Conservation (phyloP, 2,113 vertebrate genomes). For the Corydoras maculifer region DNA sequence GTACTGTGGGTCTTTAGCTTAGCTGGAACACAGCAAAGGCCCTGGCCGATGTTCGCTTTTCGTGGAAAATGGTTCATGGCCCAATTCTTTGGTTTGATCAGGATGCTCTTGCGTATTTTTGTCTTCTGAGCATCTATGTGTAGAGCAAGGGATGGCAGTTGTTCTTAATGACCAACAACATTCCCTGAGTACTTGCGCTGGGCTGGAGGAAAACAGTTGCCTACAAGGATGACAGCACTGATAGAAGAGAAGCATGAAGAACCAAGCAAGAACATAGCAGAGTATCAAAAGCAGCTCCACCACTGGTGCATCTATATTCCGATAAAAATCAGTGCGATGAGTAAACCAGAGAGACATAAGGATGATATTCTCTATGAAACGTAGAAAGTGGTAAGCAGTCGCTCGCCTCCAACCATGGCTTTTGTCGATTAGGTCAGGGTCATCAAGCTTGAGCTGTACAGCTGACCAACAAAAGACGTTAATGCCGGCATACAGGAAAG, state of each 20-base stretch:
- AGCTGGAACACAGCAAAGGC: constrained; percentile 61
- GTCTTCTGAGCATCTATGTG: constrained; percentile 30
- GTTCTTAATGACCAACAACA: constrained; percentile 72
- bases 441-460: constrained; percentile 83
- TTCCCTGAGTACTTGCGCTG: constrained; percentile 69
- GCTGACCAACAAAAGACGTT: constrained; percentile 99
- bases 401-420: constrained; percentile 86
- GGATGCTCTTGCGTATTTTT: constrained; percentile 54
- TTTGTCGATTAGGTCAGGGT: constrained; percentile 90
- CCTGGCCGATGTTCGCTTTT: constrained; percentile 56
- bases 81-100: constrained; percentile 39
- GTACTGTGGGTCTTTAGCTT: constrained; percentile 2
- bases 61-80: constrained; percentile 48
- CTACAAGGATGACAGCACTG: constrained; percentile 93
- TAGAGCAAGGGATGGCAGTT: constrained; percentile 45
- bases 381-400: constrained; percentile 80
- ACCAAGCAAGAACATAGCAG: constrained; percentile 74
- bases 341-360: constrained; percentile 87
- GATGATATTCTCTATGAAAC: constrained; percentile 86
- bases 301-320: constrained; percentile 76
- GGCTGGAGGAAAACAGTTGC: constrained; percentile 82
- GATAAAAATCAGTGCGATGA: constrained; percentile 80
- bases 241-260: constrained; percentile 96
- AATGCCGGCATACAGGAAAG: constrained; percentile 91
- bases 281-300: constrained; percentile 80